These are phyloP conservation scores for Campodea augens DNA, from an alignment of 1,140 invertebrate species.

Conservation along the genomic window DNA sequence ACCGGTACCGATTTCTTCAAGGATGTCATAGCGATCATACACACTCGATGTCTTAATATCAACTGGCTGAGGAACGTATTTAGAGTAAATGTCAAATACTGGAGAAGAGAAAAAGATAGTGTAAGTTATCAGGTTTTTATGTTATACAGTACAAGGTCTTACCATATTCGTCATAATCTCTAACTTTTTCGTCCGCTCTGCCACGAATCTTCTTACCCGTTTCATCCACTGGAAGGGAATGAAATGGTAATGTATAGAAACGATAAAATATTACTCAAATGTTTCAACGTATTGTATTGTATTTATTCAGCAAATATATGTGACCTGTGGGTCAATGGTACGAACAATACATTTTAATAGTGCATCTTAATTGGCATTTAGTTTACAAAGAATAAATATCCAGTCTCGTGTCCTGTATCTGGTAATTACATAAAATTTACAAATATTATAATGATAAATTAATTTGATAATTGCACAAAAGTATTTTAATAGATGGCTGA, in stretches of 20 bases:
- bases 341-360: conserved; percentile 5
- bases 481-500: neutral
- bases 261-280: too few relatives aligned
- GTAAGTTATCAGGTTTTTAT: conserved; percentile 2
- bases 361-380: neutral
- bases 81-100: conserved; percentile 94
- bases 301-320: too few relatives aligned
- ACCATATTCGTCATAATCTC: conserved; percentile 90
- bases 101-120: conserved; percentile 17
- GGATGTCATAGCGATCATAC: conserved; percentile 94
- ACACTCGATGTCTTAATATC: conserved; percentile 87
- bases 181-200: conserved; percentile 67
- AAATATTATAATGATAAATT: too few relatives aligned
- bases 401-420: too few relatives aligned
- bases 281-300: too few relatives aligned
- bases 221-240: conserved; percentile 46
- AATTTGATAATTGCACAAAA: neutral
- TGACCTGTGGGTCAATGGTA: too few relatives aligned
- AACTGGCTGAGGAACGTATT: conserved; percentile 88
- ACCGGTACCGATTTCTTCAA: conserved; percentile 97
- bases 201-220: conserved; percentile 82
- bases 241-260: conserved; percentile 11
- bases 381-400: conserved; percentile 3
- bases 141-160: conserved; percentile 16
- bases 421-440: too few relatives aligned